Conservation (phyloP, 1,140 invertebrate genomes). For the Subanguina moxae region DNA sequence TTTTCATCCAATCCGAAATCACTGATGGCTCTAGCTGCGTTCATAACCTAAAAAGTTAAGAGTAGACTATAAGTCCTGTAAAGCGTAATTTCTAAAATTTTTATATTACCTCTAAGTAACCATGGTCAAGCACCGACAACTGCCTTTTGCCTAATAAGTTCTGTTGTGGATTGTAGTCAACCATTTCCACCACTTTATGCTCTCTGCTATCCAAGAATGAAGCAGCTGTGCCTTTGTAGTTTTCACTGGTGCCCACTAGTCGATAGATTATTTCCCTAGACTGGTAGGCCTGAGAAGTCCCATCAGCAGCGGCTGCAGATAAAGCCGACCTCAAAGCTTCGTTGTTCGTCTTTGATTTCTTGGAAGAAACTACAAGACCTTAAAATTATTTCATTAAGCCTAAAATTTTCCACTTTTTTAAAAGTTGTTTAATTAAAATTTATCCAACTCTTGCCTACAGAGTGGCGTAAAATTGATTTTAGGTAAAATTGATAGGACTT, state of each 20-base stretch:
- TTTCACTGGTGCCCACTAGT: slow-evolving; percentile 24
- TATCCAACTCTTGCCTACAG: too few species aligned
- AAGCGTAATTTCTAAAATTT: not conserved
- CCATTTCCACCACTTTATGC: slow-evolving; percentile 17
- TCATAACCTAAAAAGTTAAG: slow-evolving; percentile 1
- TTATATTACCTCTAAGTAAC: slow-evolving; percentile 4
- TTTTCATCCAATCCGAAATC: slow-evolving; percentile 7
- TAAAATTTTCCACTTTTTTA: too few species aligned
- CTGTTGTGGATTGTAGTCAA: slow-evolving; percentile 12
- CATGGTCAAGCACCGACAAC: slow-evolving; percentile 11
- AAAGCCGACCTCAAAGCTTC: not conserved
- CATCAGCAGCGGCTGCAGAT: slow-evolving; percentile 9
- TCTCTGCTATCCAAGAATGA: slow-evolving; percentile 5
- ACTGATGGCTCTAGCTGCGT: slow-evolving; percentile 1
- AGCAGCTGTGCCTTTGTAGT: slow-evolving; percentile 10
- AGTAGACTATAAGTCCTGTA: not conserved
- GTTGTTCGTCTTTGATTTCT: slow-evolving; percentile 4
- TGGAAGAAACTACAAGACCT: slow-evolving; percentile 23
- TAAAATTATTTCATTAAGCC: too few species aligned
- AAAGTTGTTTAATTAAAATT: too few species aligned
- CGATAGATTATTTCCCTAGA: slow-evolving; percentile 21
- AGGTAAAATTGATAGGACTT: too few species aligned
- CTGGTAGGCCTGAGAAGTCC: not conserved
- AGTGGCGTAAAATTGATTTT: too few species aligned
- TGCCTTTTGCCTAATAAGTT: slow-evolving; percentile 10